phyloP scores from a whole-genome alignment of 2,888 invertebrate species.

The Agapetus fuscipes region DNA sequence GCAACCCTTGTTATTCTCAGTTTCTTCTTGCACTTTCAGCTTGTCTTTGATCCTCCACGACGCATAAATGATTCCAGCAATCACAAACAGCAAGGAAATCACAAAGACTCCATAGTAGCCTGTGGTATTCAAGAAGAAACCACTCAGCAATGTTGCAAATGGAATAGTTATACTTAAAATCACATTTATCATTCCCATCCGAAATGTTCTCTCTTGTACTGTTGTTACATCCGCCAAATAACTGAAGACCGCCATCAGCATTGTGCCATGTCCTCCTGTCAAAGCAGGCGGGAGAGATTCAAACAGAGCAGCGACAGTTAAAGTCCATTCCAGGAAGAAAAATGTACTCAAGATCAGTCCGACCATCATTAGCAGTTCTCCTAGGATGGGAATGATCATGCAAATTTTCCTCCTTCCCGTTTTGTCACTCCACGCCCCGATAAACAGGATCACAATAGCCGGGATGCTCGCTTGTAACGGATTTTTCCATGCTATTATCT shows the following conservation, averaged over 20 bases:
- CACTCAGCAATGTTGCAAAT: constrained; percentile 42
- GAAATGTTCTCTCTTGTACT: constrained; percentile 47
- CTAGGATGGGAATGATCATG: constrained; percentile 46
- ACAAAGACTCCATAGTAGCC: constrained; percentile 40
- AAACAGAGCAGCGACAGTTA: constrained; percentile 43
- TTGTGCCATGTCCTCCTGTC: constrained; percentile 47
- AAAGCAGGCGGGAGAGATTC: constrained; percentile 47
- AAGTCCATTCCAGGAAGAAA: constrained; percentile 46
- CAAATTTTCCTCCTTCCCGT: constrained; percentile 47
- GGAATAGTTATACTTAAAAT: constrained; percentile 43
- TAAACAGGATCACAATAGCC: constrained; percentile 44
- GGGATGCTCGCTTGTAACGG: constrained; percentile 47
- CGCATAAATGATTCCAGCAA: constrained; percentile 33
- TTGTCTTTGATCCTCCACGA: constrained; percentile 25
- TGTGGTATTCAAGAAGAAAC: constrained; percentile 36
- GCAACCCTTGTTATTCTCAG: background rate
- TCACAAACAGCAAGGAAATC: constrained; percentile 29
- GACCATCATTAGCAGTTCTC: constrained; percentile 41
- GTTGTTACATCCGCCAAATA: constrained; percentile 52
- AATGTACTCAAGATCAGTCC: constrained; percentile 45
- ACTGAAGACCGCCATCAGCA: constrained; percentile 48
- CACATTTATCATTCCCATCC: constrained; percentile 49
- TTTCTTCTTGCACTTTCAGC: constrained; percentile 7
- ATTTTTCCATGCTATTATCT: constrained; percentile 46
- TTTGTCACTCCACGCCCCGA: constrained; percentile 54